Conservation (phyloP, 2,113 vertebrate genomes). For the Cynopterus brachyotis region DNA sequence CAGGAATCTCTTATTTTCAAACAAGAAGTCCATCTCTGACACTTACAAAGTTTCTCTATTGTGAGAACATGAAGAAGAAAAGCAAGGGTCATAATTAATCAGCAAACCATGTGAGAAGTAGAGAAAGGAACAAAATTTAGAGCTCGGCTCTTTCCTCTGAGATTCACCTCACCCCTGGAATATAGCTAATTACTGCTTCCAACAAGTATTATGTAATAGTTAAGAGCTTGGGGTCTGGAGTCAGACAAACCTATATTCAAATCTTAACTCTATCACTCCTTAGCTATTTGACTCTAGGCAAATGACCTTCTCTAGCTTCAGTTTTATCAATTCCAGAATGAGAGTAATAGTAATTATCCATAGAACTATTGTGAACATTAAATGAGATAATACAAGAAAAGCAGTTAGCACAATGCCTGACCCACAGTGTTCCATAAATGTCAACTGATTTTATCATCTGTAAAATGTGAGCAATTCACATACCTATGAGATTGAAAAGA, state of each 20-base stretch:
- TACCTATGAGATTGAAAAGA: background rate
- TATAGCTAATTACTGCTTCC: background rate
- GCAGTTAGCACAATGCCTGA: background rate
- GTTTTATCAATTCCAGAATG: slow-evolving; percentile 25
- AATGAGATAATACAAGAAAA: background rate
- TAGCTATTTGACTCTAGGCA: slow-evolving; percentile 2
- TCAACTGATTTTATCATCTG: background rate
- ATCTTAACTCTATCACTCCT: background rate
- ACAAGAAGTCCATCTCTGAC: background rate
- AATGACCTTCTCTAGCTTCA: background rate
- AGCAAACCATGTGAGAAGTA: background rate
- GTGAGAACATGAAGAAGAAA: background rate
- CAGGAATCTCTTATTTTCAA: background rate
- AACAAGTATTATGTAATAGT: background rate
- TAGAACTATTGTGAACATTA: background rate
- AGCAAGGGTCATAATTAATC: background rate
- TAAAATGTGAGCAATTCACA: slow-evolving; percentile 14
- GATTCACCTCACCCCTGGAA: background rate
- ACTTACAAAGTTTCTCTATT: background rate
- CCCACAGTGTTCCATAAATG: background rate
- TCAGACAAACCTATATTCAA: background rate
- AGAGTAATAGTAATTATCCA: background rate
- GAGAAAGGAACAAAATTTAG: background rate
- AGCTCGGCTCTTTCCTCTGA: background rate
- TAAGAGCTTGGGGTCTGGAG: background rate